Conservation (phyloP, 2,797 vertebrate species). For the Eptatretus atami region DNA sequence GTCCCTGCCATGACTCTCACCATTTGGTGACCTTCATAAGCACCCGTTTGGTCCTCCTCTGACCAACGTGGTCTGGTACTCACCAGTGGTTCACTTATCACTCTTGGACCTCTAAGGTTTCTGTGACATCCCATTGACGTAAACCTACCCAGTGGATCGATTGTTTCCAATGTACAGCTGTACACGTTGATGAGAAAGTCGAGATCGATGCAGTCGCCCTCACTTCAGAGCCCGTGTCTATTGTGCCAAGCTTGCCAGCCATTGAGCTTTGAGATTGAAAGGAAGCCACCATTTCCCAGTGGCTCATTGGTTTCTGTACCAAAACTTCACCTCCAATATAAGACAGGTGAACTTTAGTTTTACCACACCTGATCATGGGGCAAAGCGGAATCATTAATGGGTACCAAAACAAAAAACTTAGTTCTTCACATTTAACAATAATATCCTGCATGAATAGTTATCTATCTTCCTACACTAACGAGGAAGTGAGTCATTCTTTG, state of each 20-base stretch:
- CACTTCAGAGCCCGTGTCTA: slow-evolving; percentile 27
- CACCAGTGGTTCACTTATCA: slow-evolving; percentile 39
- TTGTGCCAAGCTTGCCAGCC: slow-evolving; percentile 36
- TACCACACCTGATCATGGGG: no score
- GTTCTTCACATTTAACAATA: no score
- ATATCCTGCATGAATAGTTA: no score
- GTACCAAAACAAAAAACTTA: no score
- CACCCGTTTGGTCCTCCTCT: slow-evolving; percentile 36
- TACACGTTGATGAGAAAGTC: slow-evolving; percentile 69
- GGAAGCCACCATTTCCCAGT: slow-evolving; percentile 35
- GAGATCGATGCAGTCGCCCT: slow-evolving; percentile 77
- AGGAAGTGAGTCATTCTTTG: no score
- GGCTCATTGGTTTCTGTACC: slow-evolving; percentile 23
- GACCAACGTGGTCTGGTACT: slow-evolving; percentile 60
- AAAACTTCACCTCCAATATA: slow-evolving; percentile 34
- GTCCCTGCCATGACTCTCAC: slow-evolving; percentile 56
- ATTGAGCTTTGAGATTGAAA: slow-evolving; percentile 37
- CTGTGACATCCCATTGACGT: slow-evolving; percentile 69
- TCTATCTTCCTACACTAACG: no score
- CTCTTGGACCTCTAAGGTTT: slow-evolving; percentile 57
- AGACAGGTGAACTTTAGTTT: slow-evolving; percentile 38
- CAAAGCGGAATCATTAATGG: no score
- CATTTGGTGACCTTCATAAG: slow-evolving; percentile 72
- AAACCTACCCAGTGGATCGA: slow-evolving; percentile 20
- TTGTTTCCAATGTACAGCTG: slow-evolving; percentile 58